Evolutionary conservation across 1,140 invertebrate genomes (phyloP).

Genomic region (Calephelis virginiensis): DNA sequence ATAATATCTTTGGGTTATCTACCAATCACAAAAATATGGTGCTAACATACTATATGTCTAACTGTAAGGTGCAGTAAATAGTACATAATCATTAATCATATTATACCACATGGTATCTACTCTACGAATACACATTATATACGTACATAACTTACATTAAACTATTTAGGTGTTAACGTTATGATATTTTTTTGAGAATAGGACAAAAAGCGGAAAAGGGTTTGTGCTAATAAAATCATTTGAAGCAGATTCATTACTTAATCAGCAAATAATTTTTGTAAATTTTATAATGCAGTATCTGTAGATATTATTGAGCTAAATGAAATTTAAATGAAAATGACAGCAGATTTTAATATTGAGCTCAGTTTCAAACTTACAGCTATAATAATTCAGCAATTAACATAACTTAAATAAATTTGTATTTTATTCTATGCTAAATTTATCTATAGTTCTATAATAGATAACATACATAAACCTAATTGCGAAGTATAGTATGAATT

Average conservation of each 20-base stretch:
- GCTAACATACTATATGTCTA: conserved; percentile 32
- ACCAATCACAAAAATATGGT: conserved; percentile 41
- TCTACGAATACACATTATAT: conserved; percentile 17
- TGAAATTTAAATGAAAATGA: no score
- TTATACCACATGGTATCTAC: conserved; percentile 19
- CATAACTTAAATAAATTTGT: conserved; percentile 23
- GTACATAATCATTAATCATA: conserved; percentile 14
- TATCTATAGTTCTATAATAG: background rate
- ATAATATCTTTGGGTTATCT: conserved; percentile 28
- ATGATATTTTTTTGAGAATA: background rate
- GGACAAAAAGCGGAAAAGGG: background rate
- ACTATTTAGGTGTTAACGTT: background rate
- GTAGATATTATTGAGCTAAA: no score
- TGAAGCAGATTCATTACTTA: background rate
- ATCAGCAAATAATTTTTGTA: no score
- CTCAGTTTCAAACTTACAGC: no score
- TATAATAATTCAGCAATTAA: no score
- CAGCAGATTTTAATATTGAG: no score
- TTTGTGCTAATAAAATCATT: background rate
- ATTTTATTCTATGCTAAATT: background rate
- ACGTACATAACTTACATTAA: conserved; percentile 4
- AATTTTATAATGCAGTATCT: no score
- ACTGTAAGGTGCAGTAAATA: conserved; percentile 36
- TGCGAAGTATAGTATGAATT: conserved; percentile 17
- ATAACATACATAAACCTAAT: background rate